phyloP scores from a whole-genome alignment of 1,140 invertebrate genomes.

The Aplysia californica region DNA sequence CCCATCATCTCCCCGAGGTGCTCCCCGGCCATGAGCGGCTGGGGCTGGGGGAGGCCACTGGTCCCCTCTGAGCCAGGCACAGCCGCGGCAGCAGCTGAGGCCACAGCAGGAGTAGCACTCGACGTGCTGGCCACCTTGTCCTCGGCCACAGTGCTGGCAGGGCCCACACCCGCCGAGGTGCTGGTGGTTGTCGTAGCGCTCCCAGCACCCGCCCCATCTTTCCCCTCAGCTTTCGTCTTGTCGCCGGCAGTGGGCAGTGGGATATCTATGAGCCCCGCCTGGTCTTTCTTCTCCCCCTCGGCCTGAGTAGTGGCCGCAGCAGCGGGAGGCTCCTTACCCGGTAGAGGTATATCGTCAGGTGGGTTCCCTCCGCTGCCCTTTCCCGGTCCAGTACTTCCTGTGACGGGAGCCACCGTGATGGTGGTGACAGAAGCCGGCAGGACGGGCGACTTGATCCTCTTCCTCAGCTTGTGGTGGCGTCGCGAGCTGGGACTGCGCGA shows the following conservation, averaged over 20 bases:
- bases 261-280: conserved; percentile 26
- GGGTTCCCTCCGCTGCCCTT: neutral
- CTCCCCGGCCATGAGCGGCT: conserved; percentile 3
- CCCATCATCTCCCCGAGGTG: neutral
- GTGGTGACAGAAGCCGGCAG: conserved; percentile 10
- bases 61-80: neutral
- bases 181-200: conserved; percentile 4
- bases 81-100: neutral
- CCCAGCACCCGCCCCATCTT: neutral
- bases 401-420: conserved; percentile 25
- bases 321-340: conserved; percentile 17
- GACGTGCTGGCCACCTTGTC: neutral
- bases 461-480: neutral
- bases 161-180: neutral
- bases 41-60: neutral
- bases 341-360: conserved; percentile 28
- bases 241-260: conserved; percentile 29
- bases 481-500: conserved; percentile 11
- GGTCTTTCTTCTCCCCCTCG: conserved; percentile 22
- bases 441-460: conserved; percentile 10
- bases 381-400: neutral
- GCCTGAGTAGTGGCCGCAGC: conserved; percentile 18
- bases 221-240: neutral
- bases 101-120: neutral
- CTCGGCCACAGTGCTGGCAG: neutral